Percentiles rank a stretch among this genome's conserved stretches.
Evolutionary conservation across 92 coral and sea anemone species (phyloP).

Genomic region (Isaurus tuberculatus): DNA sequence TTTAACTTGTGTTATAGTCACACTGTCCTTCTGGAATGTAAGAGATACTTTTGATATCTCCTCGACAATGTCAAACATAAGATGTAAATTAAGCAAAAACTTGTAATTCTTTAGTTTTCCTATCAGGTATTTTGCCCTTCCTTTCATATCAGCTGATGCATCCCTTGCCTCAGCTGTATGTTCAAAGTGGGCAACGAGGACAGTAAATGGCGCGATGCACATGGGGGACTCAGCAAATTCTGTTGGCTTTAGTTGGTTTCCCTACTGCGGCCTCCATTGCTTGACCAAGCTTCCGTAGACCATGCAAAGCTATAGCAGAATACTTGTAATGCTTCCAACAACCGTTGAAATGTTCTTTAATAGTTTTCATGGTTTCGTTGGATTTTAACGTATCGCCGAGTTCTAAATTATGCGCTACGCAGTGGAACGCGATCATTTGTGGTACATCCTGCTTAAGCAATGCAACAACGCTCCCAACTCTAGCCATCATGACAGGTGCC

Average conservation of each 20-base stretch:
- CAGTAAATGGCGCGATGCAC: conserved; percentile 35
- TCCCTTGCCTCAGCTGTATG: conserved; percentile 48
- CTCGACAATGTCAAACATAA: conserved; percentile 40
- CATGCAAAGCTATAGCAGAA: conserved; percentile 34
- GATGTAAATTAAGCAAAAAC: conserved; percentile 36
- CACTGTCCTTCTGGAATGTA: conserved; percentile 35
- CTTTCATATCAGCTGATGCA: conserved; percentile 57
- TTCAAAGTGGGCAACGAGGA: conserved; percentile 46
- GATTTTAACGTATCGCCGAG: conserved; percentile 43
- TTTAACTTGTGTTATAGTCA: conserved; percentile 31
- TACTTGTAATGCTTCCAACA: conserved; percentile 60
- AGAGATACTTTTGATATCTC: conserved; percentile 32
- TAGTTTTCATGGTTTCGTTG: conserved; percentile 39
- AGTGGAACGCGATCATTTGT: conserved; percentile 43
- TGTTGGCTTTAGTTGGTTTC: conserved; percentile 50
- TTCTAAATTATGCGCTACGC: conserved; percentile 53
- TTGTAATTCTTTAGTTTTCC: conserved; percentile 34
- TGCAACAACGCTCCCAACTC: conserved; percentile 47
- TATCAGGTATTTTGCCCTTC: conserved; percentile 7
- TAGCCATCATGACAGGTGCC: too few relatives aligned
- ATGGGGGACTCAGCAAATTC: conserved; percentile 51
- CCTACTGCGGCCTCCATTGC: conserved; percentile 43
- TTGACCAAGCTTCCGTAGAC: conserved; percentile 26
- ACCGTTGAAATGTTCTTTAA: conserved; percentile 46
- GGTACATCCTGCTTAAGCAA: conserved; percentile 42